Evolutionary conservation across 2,888 invertebrate genomes (phyloP).

Genomic region (Pachymerium ferrugineum): DNA sequence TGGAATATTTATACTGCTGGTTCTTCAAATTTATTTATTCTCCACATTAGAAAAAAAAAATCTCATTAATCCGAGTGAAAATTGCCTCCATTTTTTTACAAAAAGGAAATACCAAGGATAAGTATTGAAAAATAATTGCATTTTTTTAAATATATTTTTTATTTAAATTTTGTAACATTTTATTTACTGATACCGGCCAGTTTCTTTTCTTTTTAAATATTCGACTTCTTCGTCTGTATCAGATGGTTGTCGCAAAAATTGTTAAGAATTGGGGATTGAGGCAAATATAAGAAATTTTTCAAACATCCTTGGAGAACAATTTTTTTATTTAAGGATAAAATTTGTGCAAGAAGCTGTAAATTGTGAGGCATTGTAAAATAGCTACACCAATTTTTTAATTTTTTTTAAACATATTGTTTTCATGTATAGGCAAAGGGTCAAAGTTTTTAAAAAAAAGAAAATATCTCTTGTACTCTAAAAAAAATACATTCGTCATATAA

Average conservation of each 20-base stretch:
- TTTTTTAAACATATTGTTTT: constrained; percentile 24
- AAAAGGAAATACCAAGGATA: not conserved
- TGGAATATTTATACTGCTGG: not conserved
- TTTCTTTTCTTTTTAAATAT: not conserved
- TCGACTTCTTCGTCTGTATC: constrained; percentile 21
- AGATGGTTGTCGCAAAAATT: not conserved
- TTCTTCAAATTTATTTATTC: constrained; percentile 17
- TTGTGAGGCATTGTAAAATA: constrained; percentile 18
- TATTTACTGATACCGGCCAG: not conserved
- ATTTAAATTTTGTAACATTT: not conserved
- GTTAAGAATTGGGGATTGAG: not conserved
- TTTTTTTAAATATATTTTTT: not conserved
- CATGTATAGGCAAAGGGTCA: constrained; percentile 32
- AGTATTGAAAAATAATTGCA: not conserved
- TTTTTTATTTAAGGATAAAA: constrained; percentile 5
- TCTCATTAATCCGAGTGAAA: constrained; percentile 1
- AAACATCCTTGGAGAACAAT: constrained; percentile 8
- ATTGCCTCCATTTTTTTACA: not conserved
- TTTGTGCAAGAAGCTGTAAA: constrained; percentile 10
- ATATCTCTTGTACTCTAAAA: constrained; percentile 3
- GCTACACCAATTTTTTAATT: constrained; percentile 17
- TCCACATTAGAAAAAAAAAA: not conserved
- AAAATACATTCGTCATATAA: not conserved
- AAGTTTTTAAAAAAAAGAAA: not conserved
- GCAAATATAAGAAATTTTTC: not conserved